Percentiles rank a stretch among this genome's conserved stretches.
These are phyloP conservation scores for Drosophila bifasciata DNA, from an alignment of 1,140 invertebrate species.

Conservation along the genomic window DNA sequence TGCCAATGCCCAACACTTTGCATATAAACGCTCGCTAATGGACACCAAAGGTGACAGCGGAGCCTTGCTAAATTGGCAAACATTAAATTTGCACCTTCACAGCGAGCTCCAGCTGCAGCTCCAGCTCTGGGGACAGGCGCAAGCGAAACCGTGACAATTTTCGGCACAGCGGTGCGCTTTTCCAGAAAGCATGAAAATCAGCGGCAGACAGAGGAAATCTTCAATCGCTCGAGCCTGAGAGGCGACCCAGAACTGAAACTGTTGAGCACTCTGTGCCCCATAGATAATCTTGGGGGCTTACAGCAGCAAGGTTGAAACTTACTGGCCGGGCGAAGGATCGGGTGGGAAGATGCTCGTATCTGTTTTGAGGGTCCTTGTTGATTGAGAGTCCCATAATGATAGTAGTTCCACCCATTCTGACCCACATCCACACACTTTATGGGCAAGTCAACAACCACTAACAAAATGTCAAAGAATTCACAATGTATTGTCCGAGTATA, in stretches of 20 bases:
- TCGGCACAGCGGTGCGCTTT: conserved; percentile 79
- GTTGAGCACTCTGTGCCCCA: not conserved
- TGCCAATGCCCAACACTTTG: conserved; percentile 72
- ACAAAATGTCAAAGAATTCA: conserved; percentile 29
- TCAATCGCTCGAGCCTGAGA: conserved; percentile 7
- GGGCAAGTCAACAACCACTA: not conserved
- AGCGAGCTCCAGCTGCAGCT: conserved; percentile 30
- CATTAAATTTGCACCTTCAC: conserved; percentile 82
- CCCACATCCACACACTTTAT: conserved; percentile 4
- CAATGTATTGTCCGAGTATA: conserved; percentile 25
- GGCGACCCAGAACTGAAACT: conserved; percentile 29
- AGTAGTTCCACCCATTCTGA: conserved; percentile 1
- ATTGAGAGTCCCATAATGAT: not conserved
- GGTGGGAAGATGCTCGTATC: no score
- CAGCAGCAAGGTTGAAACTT: no score
- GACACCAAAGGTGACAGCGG: conserved; percentile 81
- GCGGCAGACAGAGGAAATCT: conserved; percentile 28
- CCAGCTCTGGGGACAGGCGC: conserved; percentile 2
- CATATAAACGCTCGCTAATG: conserved; percentile 82
- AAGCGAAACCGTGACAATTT: conserved; percentile 76
- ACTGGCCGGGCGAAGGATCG: no score
- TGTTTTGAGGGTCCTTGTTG: no score
- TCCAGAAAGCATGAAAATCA: conserved; percentile 63
- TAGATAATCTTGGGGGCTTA: no score
- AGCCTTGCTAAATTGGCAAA: conserved; percentile 79